Evolutionary conservation across 2,888 invertebrate genomes (phyloP), one percentile per base, ranked within the genome.

Genomic region (Agrotis ipsilon): DNA sequence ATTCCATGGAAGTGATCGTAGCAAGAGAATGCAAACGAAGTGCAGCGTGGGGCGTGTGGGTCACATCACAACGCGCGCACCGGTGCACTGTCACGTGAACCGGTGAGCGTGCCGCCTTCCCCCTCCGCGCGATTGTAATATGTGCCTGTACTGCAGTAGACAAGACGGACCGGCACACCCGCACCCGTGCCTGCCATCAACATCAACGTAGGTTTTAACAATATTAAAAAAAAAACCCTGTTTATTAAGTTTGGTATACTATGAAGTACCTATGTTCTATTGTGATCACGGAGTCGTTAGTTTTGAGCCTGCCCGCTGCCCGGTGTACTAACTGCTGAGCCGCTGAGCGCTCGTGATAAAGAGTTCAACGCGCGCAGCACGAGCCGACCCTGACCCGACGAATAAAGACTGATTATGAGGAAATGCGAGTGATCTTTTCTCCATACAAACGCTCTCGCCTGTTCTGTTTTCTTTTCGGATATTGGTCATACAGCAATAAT

Each of bases 61-160:
- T 32, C 24, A 24, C 59, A 49, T n/a, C 1, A 18, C 3, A 24
- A n/a, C 43, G 13, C 57, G 71, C 63, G 77, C 63, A 63, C 64
- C 60, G 78, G 7, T 59, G 68, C 81, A 48, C 65, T 19, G 72
- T 75, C 82, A 82, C 82, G 82, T 75, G 82, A 72, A 78, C 27
- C 11, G 39, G 39, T 9, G 39, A 9, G 19, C 72, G 46, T 70
- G 46, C 16, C 65, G 16, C 18, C 32, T 51, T 5, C 43, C 54
- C 13, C 11, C 39, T 39, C 39, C 39, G 39, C 39, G 39, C 39
- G 9, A 9, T n/a, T n/a, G n/a, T n/a, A n/a, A n/a, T n/a, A n/a
- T n/a, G n/a, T n/a, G n/a, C n/a, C n/a, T n/a, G n/a, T n/a, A n/a
- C n/a, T n/a, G n/a, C n/a, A n/a, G n/a, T n/a, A n/a, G 11, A 39